Percentiles rank a stretch among this genome's conserved stretches.
Evolutionary conservation across 2,113 vertebrate species (phyloP).

Genomic region (Laterallus jamaicensis): DNA sequence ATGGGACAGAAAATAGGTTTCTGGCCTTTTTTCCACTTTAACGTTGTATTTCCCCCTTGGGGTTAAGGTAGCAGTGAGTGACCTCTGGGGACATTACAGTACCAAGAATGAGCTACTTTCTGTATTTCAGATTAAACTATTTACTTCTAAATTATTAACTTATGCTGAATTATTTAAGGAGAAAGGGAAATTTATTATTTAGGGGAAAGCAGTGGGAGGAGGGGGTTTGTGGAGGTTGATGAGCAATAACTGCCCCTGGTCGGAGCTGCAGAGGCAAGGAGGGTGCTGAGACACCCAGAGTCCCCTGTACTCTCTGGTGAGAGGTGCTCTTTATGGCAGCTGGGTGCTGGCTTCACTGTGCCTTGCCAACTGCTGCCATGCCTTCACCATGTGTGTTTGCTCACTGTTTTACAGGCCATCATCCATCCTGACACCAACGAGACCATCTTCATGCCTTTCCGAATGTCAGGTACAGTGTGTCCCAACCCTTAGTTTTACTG

Average conservation of each 20-base stretch:
- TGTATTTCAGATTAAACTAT: fast-evolving
- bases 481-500: fast-evolving
- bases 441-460: conserved; percentile 96
- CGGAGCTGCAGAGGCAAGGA: neutral
- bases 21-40: too few species aligned
- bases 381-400: neutral
- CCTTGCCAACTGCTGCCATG: neutral
- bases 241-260: neutral
- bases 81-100: neutral
- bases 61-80: neutral
- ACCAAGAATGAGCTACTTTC: neutral
- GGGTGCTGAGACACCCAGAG: fast-evolving
- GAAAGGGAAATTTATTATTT: neutral
- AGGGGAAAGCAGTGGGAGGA: neutral
- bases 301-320: fast-evolving
- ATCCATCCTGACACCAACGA: conserved; percentile 93
- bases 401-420: conserved; percentile 82
- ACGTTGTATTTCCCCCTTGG: neutral
- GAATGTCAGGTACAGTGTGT: conserved; percentile 89
- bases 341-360: too few species aligned
- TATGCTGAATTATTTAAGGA: fast-evolving
- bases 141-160: neutral
- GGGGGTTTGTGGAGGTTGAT: neutral
- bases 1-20: too few species aligned
- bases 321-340: neutral